phyloP scores from a whole-genome alignment of 2,113 vertebrate species.

The Carlito syrichta region DNA sequence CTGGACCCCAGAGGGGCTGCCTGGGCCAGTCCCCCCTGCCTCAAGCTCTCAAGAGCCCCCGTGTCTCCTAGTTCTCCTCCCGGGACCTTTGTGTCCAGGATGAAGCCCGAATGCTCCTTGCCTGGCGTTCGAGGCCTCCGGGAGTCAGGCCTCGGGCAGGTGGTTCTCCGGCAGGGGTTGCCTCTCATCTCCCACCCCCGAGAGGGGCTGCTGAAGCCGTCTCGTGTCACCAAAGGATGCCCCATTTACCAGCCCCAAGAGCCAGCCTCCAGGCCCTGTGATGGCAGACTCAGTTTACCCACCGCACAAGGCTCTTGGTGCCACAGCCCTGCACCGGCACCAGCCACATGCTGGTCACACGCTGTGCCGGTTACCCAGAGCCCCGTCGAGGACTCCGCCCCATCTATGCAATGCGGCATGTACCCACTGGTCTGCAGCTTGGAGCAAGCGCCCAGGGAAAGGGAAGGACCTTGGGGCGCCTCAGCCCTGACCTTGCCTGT shows the following conservation, averaged over 20 bases:
- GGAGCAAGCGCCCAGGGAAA: too few species aligned
- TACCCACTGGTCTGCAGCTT: too few species aligned
- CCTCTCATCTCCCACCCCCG: background rate
- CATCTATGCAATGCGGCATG: too few species aligned
- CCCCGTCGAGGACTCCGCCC: background rate
- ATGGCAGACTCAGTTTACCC: background rate
- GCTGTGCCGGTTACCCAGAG: background rate
- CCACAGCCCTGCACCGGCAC: background rate
- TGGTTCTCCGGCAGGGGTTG: background rate
- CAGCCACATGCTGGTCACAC: background rate
- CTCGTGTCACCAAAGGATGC: background rate
- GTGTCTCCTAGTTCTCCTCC: background rate
- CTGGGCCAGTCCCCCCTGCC: background rate
- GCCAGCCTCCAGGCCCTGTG: background rate
- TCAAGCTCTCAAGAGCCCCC: background rate
- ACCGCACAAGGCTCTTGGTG: background rate
- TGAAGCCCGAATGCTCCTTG: too few species aligned
- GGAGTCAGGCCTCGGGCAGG: too few species aligned
- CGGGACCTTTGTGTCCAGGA: too few species aligned
- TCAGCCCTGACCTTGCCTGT: too few species aligned
- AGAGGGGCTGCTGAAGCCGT: background rate
- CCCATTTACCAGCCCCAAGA: accelerated
- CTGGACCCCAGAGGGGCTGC: background rate
- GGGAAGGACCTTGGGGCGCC: too few species aligned
- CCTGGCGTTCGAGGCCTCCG: too few species aligned